A percentile compares a stretch with the other conserved stretches of the same genome.
phyloP scores from a whole-genome alignment of 2,113 vertebrate species.

The Alectura lathami region DNA sequence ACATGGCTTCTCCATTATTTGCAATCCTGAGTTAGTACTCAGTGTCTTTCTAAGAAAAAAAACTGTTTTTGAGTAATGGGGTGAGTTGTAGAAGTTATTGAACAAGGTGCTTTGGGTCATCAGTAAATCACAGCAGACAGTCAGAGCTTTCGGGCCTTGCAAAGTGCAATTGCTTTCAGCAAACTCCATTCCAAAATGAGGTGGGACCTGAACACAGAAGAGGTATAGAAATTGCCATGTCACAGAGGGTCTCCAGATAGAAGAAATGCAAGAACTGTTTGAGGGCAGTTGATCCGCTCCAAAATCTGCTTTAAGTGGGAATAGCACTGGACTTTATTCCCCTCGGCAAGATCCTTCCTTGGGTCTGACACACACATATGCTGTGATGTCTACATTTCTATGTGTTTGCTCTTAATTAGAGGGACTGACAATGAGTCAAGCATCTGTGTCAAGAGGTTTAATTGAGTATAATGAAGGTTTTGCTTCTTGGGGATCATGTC shows the following conservation, averaged over 20 bases:
- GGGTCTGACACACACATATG: neutral
- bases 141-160: neutral
- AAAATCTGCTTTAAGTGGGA: neutral
- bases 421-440: neutral
- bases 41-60: neutral
- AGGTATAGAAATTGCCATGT: neutral
- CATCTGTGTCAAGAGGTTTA: constrained; percentile 7
- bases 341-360: neutral
- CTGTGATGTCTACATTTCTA: neutral
- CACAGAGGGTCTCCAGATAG: neutral
- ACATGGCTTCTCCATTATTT: neutral
- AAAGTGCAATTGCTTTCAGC: neutral
- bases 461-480: constrained; percentile 9
- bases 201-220: neutral
- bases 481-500: constrained; percentile 21
- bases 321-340: neutral
- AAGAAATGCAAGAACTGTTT: neutral
- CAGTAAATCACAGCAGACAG: neutral
- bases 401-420: neutral
- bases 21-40: neutral
- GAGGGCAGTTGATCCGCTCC: neutral
- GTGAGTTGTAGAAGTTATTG: neutral
- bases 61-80: neutral
- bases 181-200: neutral
- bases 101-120: neutral